These are phyloP conservation scores for Achatina immaculata DNA, from an alignment of 1,140 invertebrate species.

Conservation along the genomic window DNA sequence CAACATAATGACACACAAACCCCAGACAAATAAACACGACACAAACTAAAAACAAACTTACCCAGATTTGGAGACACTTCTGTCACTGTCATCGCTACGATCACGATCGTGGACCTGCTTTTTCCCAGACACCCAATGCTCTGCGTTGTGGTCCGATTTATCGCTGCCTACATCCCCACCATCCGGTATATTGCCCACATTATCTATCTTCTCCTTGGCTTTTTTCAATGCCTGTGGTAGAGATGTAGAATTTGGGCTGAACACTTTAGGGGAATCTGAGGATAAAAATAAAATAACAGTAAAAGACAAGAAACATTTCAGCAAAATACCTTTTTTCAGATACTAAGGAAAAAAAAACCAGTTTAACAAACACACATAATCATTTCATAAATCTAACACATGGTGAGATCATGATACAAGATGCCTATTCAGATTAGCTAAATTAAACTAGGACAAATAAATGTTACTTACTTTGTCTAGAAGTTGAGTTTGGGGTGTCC, in stretches of 20 bases:
- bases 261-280: constrained; percentile 40
- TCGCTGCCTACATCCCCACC: constrained; percentile 21
- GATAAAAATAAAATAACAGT: neutral
- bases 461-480: constrained; percentile 57
- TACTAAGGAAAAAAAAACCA: too few relatives aligned
- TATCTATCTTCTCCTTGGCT: constrained; percentile 46
- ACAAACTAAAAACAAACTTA: constrained; percentile 3
- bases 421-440: too few relatives aligned
- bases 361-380: too few relatives aligned
- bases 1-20: too few relatives aligned
- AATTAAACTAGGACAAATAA: too few relatives aligned
- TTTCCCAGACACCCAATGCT: neutral
- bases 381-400: too few relatives aligned
- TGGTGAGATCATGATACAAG: too few relatives aligned
- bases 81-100: constrained; percentile 41
- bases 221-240: constrained; percentile 23
- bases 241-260: constrained; percentile 33
- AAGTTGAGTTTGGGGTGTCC: constrained; percentile 65
- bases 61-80: constrained; percentile 39
- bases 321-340: too few relatives aligned
- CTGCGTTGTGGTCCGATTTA: constrained; percentile 17
- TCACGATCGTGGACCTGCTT: constrained; percentile 33
- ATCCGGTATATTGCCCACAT: constrained; percentile 36
- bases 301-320: too few relatives aligned
- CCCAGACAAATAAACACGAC: too few relatives aligned